These are phyloP conservation scores for Cylloceria caligata DNA, from an alignment of 2,888 invertebrate genomes.

Conservation along the genomic window DNA sequence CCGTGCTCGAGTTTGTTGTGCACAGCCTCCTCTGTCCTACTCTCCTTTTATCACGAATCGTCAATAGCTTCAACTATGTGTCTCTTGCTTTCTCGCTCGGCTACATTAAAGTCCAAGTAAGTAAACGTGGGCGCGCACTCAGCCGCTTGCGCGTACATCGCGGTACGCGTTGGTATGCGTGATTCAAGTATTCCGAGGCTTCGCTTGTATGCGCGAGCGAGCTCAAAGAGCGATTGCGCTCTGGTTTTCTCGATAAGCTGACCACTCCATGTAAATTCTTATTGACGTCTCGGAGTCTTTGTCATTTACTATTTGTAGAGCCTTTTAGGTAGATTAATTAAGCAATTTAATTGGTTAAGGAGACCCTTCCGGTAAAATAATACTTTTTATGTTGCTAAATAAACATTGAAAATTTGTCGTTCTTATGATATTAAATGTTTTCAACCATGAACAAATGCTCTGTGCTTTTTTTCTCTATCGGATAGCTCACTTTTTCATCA, in stretches of 20 bases:
- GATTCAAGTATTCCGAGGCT: background rate
- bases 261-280: conserved; percentile 12
- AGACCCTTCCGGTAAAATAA: background rate
- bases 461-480: no score
- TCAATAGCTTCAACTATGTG: conserved; percentile 1
- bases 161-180: background rate
- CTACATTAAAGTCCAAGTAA: background rate
- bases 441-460: no score
- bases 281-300: conserved; percentile 8
- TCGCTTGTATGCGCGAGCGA: conserved; percentile 16
- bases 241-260: conserved; percentile 44
- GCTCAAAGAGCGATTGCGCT: conserved; percentile 35
- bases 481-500: no score
- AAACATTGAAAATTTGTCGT: background rate
- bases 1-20: conserved; percentile 35
- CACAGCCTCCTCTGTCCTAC: conserved; percentile 4
- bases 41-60: background rate
- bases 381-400: background rate
- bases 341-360: background rate
- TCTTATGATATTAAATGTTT: background rate
- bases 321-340: background rate
- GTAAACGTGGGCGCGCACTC: conserved; percentile 45
- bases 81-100: conserved; percentile 20
- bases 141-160: conserved; percentile 11
- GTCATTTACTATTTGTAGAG: background rate